These are phyloP conservation scores for Dipodomys spectabilis DNA, from an alignment of 2,113 vertebrate species.

Conservation along the genomic window DNA sequence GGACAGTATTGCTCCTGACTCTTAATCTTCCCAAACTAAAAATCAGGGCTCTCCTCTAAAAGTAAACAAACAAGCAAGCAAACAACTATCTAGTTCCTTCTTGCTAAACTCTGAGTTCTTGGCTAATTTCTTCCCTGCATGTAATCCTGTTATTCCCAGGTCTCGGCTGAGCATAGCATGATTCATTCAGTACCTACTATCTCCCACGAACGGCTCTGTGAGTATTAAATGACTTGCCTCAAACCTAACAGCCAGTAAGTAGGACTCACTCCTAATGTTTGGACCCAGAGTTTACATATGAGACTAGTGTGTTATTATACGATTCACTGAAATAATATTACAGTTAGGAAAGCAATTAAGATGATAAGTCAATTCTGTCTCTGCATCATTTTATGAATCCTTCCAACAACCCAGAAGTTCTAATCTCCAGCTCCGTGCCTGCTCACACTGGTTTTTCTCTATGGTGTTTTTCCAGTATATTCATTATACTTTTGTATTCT, in stretches of 20 bases:
- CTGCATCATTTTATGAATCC: not conserved
- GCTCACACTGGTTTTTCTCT: not conserved
- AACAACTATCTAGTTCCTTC: not conserved
- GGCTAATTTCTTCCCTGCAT: not conserved
- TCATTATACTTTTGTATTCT: not conserved
- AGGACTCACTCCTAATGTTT: not conserved
- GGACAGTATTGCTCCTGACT: not conserved
- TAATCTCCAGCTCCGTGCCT: not conserved
- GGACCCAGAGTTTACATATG: not conserved
- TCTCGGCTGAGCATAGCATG: not conserved
- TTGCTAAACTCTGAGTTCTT: not conserved
- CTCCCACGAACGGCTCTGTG: too few relatives aligned
- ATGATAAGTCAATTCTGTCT: not conserved
- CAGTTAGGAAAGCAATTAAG: not conserved
- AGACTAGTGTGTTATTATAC: not conserved
- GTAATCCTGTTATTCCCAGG: not conserved
- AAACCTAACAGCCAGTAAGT: not conserved
- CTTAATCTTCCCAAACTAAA: not conserved
- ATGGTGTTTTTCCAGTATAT: not conserved
- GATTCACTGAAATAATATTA: not conserved
- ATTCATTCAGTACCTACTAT: too few relatives aligned
- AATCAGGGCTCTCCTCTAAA: not conserved
- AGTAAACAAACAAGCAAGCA: not conserved
- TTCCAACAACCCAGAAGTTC: not conserved
- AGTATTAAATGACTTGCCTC: not conserved